These are phyloP conservation scores for Macaria liturata DNA, from an alignment of 2,888 invertebrate species.

Conservation along the genomic window DNA sequence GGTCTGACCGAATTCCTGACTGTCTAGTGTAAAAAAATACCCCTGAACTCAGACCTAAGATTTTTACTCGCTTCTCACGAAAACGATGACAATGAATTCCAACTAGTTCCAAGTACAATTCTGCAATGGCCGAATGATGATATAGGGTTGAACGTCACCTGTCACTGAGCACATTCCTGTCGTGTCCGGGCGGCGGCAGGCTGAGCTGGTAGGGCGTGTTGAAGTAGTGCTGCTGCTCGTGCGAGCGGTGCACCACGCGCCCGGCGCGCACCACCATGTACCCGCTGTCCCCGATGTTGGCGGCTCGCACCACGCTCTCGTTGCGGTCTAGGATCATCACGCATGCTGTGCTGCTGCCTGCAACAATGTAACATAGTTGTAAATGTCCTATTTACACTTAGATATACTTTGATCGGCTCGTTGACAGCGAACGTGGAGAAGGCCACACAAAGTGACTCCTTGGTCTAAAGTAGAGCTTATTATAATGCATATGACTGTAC, in stretches of 20 bases:
- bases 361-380: constrained; percentile 9
- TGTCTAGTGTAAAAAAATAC: too few relatives aligned
- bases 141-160: constrained; percentile 74
- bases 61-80: neutral
- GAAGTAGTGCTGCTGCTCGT: constrained; percentile 99
- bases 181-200: constrained; percentile 95
- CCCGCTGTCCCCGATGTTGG: constrained; percentile 99
- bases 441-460: too few relatives aligned
- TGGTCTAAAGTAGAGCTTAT: too few relatives aligned
- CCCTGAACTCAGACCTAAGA: too few relatives aligned
- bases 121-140: constrained; percentile 25
- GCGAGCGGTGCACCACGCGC: constrained; percentile 94
- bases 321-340: constrained; percentile 96
- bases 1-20: too few relatives aligned
- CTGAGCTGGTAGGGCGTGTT: constrained; percentile 99
- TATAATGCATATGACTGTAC: too few relatives aligned
- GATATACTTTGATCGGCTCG: too few relatives aligned
- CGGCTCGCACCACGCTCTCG: constrained; percentile 95
- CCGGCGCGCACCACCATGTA: constrained; percentile 96
- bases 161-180: constrained; percentile 94
- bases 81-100: neutral
- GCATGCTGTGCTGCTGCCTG: constrained; percentile 99
- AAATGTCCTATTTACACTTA: too few relatives aligned
- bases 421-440: too few relatives aligned
- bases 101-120: neutral